Percentiles rank a stretch among this genome's conserved stretches.
These are phyloP conservation scores for Galaxias olidus DNA, from an alignment of 2,797 vertebrate genomes.

Conservation along the genomic window DNA sequence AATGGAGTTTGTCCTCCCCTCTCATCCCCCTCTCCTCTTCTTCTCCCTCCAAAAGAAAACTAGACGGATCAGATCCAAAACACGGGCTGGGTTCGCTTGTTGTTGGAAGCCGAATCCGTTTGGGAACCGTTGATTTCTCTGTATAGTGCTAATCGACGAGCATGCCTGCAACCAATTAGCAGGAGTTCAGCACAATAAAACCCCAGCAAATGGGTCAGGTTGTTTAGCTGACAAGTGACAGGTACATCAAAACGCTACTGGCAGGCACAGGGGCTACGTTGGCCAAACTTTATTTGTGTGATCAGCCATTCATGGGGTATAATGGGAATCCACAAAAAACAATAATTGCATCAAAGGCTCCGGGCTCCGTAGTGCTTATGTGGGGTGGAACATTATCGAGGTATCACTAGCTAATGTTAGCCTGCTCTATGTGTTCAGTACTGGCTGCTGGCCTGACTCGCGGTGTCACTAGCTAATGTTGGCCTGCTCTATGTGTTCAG, in stretches of 20 bases:
- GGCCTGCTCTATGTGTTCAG: background rate
- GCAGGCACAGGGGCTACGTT: background rate
- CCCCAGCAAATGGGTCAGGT: background rate
- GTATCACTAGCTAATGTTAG: no score
- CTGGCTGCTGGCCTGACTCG: background rate
- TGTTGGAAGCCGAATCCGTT: no score
- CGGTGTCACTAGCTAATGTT: no score
- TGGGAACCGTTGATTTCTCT: conserved; percentile 15
- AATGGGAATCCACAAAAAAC: background rate
- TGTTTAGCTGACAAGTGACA: background rate
- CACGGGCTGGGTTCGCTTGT: background rate
- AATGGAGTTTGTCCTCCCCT: background rate
- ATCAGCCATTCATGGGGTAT: background rate
- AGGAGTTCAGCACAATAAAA: conserved; percentile 9
- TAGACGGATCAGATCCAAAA: conserved; percentile 20
- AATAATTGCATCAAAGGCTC: background rate
- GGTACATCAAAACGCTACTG: background rate
- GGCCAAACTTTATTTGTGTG: conserved; percentile 5
- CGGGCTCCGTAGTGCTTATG: no score
- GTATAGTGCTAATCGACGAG: background rate
- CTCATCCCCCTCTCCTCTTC: background rate
- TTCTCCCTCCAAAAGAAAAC: conserved; percentile 12
- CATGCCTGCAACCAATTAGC: conserved; percentile 19
- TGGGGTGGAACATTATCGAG: no score
- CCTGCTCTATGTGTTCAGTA: background rate